Evolutionary conservation across 1,140 invertebrate genomes (phyloP).

Genomic region (Calliphora vicina): DNA sequence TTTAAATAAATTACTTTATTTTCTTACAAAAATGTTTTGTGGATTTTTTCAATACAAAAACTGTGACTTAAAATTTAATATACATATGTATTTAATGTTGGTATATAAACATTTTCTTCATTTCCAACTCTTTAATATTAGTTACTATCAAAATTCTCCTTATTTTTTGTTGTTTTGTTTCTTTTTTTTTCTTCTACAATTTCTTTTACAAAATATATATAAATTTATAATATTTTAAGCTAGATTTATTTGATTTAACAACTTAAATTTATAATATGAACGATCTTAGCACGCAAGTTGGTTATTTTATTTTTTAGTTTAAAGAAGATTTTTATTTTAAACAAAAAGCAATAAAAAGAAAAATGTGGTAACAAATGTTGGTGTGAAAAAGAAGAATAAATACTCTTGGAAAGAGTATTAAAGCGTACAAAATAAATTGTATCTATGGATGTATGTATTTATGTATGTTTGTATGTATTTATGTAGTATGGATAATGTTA

Average conservation of each 20-base stretch:
- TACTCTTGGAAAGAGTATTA: neutral
- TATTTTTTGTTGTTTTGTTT: neutral
- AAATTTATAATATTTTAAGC: neutral
- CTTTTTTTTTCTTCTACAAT: neutral
- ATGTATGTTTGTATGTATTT: neutral
- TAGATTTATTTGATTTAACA: neutral
- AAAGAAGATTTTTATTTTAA: neutral
- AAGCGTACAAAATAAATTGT: neutral
- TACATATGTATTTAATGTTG: neutral
- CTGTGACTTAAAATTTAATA: neutral
- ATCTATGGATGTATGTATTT: too few relatives aligned
- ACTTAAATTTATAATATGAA: neutral
- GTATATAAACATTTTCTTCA: neutral
- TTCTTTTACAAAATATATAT: neutral
- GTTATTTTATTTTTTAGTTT: neutral
- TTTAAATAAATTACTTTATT: slow-evolving; percentile 34
- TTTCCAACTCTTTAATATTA: neutral
- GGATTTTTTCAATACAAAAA: slow-evolving; percentile 23
- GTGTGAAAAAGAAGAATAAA: neutral
- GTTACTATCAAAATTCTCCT: neutral
- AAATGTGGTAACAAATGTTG: neutral
- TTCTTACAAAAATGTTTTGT: slow-evolving; percentile 27
- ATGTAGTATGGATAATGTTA: neutral
- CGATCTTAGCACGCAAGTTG: neutral
- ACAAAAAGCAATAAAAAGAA: neutral